These are phyloP conservation scores for Malurus melanocephalus DNA, from an alignment of 2,113 vertebrate species.

Conservation along the genomic window DNA sequence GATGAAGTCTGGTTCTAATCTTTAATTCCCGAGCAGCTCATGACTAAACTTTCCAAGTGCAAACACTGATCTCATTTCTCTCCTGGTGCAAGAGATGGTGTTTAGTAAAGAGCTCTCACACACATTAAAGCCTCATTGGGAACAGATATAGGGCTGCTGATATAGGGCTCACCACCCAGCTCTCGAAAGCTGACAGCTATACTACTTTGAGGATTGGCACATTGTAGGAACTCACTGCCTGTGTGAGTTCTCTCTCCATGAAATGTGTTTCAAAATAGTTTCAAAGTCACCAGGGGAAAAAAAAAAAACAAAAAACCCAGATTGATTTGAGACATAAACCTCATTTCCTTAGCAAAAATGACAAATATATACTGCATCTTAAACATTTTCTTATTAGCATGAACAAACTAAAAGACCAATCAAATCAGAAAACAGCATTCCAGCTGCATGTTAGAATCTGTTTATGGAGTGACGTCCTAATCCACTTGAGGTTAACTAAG, in stretches of 20 bases:
- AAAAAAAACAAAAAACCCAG: background rate
- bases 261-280: background rate
- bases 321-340: background rate
- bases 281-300: background rate
- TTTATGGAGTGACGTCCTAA: background rate
- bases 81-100: background rate
- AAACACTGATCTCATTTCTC: background rate
- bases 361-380: background rate
- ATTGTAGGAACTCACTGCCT: background rate
- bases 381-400: background rate
- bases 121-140: background rate
- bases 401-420: background rate
- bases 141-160: background rate
- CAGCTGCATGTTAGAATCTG: background rate
- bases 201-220: background rate
- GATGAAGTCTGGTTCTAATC: background rate
- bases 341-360: background rate
- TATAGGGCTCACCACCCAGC: background rate
- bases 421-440: background rate
- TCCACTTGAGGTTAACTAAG: background rate
- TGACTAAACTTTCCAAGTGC: background rate
- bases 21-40: background rate
- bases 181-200: background rate
- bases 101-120: background rate
- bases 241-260: background rate